phyloP scores from a whole-genome alignment of 1,140 invertebrate genomes.

The Anastrepha obliqua region DNA sequence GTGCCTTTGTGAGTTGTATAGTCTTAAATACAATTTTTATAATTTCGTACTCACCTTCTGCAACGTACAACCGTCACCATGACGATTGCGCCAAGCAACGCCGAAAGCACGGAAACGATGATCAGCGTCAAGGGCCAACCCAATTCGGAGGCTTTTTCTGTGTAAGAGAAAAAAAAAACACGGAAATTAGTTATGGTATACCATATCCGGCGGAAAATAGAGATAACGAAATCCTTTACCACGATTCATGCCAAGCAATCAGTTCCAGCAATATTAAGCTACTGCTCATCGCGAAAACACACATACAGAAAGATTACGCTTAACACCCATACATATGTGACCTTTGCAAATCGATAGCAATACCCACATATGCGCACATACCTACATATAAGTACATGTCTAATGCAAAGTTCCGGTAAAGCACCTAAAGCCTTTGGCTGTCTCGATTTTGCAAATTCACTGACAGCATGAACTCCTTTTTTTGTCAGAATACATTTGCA shows the following conservation, averaged over 20 bases:
- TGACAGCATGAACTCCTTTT: slow-evolving; percentile 3
- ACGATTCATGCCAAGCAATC: neutral
- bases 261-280: neutral
- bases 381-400: neutral
- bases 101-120: slow-evolving; percentile 76
- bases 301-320: neutral
- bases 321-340: neutral
- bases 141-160: slow-evolving; percentile 76
- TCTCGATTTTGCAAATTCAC: slow-evolving; percentile 1
- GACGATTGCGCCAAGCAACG: slow-evolving; percentile 76
- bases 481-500: slow-evolving; percentile 37
- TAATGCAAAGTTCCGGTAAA: neutral
- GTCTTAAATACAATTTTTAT: neutral
- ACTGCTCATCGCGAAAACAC: neutral
- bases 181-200: slow-evolving; percentile 51
- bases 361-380: too few species aligned
- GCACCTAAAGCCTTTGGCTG: slow-evolving; percentile 4
- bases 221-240: slow-evolving; percentile 37
- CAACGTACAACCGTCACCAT: slow-evolving; percentile 77
- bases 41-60: slow-evolving; percentile 57
- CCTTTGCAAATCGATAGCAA: too few species aligned
- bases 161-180: slow-evolving; percentile 27
- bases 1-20: neutral
- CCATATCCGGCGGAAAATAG: slow-evolving; percentile 47
- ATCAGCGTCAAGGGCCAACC: slow-evolving; percentile 76